Evolutionary conservation across 2,797 vertebrate genomes (phyloP), one percentile per base, ranked within the genome.

Genomic region (Scolopax rusticola): DNA sequence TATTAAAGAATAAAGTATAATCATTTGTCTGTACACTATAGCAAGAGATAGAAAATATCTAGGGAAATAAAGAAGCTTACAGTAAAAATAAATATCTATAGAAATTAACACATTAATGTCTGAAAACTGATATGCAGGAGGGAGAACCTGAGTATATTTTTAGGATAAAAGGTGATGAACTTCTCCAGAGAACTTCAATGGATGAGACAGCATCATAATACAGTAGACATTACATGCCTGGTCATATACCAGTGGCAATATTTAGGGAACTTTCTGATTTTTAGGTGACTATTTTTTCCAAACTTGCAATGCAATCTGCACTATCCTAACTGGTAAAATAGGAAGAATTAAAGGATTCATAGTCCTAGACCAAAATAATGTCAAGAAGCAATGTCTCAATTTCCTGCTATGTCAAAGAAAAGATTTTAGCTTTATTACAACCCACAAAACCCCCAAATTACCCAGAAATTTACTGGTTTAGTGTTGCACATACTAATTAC

Each of bases 391-490:
- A 57, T 33, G 15, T 38, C 33, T 67, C 8, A 24, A 2, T 64
- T 11, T 71, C n/a, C 16, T 82, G 8, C 10, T 59, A 11, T 59
- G 30, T 11, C 16, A 76, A 73, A 76, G 6, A 75, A 30, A 64
- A 41, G 8, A 28, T 36, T 47, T 84, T 68, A 53, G 5, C 50
- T 75, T 88, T 84, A 69, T 38, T 86, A 11, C 3, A 73, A 73
- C 2, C 3, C 24, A 56, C 47, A 40, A 75, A 80, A 51, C 33
- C 0, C 0, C 3, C 45, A 51, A 51, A 2, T 43, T 32, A 33
- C 4, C 5, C 28, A 57, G 45, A 77, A 78, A 5, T 38, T 56
- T 45, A 8, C 14, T 15, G 3, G 3, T 32, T 56, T 79, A 33
- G 1, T 13, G 50, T 65, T 77, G 21, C n/a, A 32, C 7, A 33